Evolutionary conservation across 2,113 vertebrate genomes (phyloP).

Genomic region (Symphodus melops): DNA sequence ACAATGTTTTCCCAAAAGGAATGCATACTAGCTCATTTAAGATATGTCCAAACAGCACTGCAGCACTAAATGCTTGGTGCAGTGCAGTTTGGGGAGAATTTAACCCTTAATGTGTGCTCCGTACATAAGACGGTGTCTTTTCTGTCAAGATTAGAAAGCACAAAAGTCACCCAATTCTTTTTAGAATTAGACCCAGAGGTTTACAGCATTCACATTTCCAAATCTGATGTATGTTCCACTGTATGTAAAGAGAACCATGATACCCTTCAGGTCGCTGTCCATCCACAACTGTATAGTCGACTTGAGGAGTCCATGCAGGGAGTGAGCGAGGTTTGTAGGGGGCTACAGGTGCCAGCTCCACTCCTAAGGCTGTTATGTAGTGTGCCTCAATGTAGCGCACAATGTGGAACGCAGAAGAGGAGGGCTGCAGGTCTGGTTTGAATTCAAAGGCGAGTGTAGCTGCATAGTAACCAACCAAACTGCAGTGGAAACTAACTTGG

Average conservation of each 20-base stretch:
- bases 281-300: conserved; percentile 69
- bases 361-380: conserved; percentile 78
- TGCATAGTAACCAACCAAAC: conserved; percentile 82
- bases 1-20: too few species aligned
- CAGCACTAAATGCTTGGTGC: too few species aligned
- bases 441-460: conserved; percentile 85
- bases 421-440: conserved; percentile 62
- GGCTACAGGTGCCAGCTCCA: conserved; percentile 81
- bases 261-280: conserved; percentile 86
- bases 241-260: background rate
- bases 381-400: conserved; percentile 84
- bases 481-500: conserved; percentile 75
- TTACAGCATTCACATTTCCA: background rate
- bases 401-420: conserved; percentile 82
- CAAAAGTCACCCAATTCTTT: too few species aligned
- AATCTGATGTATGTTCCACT: background rate
- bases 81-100: too few species aligned
- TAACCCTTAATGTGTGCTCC: too few species aligned
- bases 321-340: conserved; percentile 81
- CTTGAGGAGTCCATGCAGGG: conserved; percentile 28
- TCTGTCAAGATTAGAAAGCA: too few species aligned
- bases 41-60: too few species aligned
- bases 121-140: too few species aligned
- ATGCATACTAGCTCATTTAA: too few species aligned
- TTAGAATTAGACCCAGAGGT: background rate